These are phyloP conservation scores for Cabera pusaria DNA, from an alignment of 2,888 invertebrate genomes.

Conservation along the genomic window DNA sequence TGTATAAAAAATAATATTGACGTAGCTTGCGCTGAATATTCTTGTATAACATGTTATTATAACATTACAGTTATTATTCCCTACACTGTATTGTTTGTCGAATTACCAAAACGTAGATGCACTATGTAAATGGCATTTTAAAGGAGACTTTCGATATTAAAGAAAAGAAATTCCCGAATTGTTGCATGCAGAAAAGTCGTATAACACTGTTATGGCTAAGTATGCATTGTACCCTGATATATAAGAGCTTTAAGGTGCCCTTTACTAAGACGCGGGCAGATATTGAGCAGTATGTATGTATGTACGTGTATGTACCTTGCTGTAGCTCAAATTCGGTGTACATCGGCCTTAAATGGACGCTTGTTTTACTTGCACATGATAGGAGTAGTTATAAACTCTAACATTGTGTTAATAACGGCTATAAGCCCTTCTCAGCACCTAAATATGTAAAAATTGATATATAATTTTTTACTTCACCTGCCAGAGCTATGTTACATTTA, in stretches of 20 bases:
- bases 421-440: slow-evolving; percentile 37
- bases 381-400: slow-evolving; percentile 46
- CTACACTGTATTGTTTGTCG: slow-evolving; percentile 59
- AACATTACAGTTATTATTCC: slow-evolving; percentile 43
- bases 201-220: too few species aligned
- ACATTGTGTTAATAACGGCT: slow-evolving; percentile 61
- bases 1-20: slow-evolving; percentile 38
- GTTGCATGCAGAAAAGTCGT: too few species aligned
- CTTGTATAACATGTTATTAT: slow-evolving; percentile 42
- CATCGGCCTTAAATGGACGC: slow-evolving; percentile 43
- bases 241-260: too few species aligned
- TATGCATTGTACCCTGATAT: too few species aligned
- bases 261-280: too few species aligned
- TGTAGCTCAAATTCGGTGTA: slow-evolving; percentile 3
- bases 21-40: slow-evolving; percentile 32
- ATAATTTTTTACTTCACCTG: slow-evolving; percentile 62
- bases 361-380: slow-evolving; percentile 44
- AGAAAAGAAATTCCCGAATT: too few species aligned
- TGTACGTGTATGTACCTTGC: too few species aligned
- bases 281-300: too few species aligned
- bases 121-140: not conserved
- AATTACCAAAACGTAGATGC: slow-evolving; percentile 60
- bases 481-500: slow-evolving; percentile 72
- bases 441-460: slow-evolving; percentile 32
- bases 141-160: too few species aligned